A percentile compares a stretch with the other conserved stretches of the same genome.
Evolutionary conservation across 2,888 invertebrate genomes (phyloP).

Genomic region (Eulithis testata): DNA sequence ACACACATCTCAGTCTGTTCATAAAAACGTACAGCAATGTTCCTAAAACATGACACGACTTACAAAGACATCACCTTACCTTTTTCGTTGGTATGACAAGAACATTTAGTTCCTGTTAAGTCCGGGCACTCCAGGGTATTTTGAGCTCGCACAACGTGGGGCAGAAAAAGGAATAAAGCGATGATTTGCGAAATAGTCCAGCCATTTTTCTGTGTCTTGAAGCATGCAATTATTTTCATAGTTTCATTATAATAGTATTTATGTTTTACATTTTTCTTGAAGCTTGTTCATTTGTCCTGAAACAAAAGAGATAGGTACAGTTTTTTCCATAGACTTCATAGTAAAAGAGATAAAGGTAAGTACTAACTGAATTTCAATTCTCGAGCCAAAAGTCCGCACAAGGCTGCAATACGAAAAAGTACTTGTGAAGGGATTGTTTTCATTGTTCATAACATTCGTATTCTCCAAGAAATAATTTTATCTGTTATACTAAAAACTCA

Average conservation of each 20-base stretch:
- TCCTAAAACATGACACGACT: constrained; percentile 19
- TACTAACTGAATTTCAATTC: too few relatives aligned
- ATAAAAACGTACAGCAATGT: constrained; percentile 11
- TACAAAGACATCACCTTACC: constrained; percentile 76
- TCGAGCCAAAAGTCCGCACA: too few relatives aligned
- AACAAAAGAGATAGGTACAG: constrained; percentile 52
- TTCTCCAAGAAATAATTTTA: too few relatives aligned
- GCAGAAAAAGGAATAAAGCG: constrained; percentile 74
- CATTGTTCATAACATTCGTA: too few relatives aligned
- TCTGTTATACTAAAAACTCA: too few relatives aligned
- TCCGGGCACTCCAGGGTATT: constrained; percentile 87
- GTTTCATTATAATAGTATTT: constrained; percentile 74
- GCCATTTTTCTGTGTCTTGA: constrained; percentile 69
- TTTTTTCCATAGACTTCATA: neutral
- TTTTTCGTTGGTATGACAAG: constrained; percentile 96
- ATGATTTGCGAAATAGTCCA: constrained; percentile 72
- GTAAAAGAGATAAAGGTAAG: too few relatives aligned
- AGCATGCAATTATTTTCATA: constrained; percentile 77
- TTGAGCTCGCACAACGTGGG: constrained; percentile 78
- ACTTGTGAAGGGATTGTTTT: too few relatives aligned
- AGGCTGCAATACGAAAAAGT: too few relatives aligned
- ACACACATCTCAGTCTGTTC: constrained; percentile 10
- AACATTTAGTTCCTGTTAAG: constrained; percentile 90
- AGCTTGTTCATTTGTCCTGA: constrained; percentile 58
- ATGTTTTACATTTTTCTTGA: constrained; percentile 59